These are phyloP conservation scores for Apotomis capreana DNA, from an alignment of 2,888 invertebrate species.

Conservation along the genomic window DNA sequence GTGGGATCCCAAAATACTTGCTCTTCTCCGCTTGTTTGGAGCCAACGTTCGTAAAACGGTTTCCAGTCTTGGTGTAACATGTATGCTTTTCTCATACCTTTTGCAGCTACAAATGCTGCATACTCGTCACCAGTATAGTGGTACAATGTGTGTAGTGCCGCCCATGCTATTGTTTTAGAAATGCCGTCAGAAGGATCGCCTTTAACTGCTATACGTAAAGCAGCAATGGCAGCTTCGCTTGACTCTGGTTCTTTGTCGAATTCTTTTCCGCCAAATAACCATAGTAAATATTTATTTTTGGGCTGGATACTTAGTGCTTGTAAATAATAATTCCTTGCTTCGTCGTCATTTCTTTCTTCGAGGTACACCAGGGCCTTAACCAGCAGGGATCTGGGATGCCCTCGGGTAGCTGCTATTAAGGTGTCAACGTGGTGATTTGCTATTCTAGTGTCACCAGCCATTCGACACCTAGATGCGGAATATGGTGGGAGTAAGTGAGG, in stretches of 20 bases:
- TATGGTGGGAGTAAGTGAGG: slow-evolving; percentile 51
- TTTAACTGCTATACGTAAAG: slow-evolving; percentile 70
- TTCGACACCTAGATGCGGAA: slow-evolving; percentile 64
- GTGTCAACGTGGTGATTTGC: slow-evolving; percentile 58
- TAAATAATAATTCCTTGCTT: slow-evolving; percentile 61
- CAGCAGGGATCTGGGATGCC: slow-evolving; percentile 63
- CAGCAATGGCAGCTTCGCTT: slow-evolving; percentile 59
- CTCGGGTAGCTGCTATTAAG: slow-evolving; percentile 54
- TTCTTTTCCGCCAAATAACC: slow-evolving; percentile 68
- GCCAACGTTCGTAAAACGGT: slow-evolving; percentile 65
- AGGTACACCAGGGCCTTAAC: slow-evolving; percentile 66
- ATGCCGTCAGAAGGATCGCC: slow-evolving; percentile 71
- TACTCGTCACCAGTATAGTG: slow-evolving; percentile 58
- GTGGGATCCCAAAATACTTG: slow-evolving; percentile 71
- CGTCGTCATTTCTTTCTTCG: slow-evolving; percentile 60
- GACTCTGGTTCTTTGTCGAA: slow-evolving; percentile 60
- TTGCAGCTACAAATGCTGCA: slow-evolving; percentile 68
- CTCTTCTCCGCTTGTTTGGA: slow-evolving; percentile 70
- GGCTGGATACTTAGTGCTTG: slow-evolving; percentile 60
- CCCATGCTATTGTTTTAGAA: slow-evolving; percentile 73
- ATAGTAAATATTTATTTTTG: slow-evolving; percentile 69
- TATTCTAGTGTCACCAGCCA: slow-evolving; percentile 64
- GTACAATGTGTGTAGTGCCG: slow-evolving; percentile 68
- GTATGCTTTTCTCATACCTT: slow-evolving; percentile 72
- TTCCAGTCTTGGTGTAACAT: slow-evolving; percentile 67